A percentile compares a stretch with the other conserved stretches of the same genome.
Evolutionary conservation across 35 echinoderm and acorn worm species (phyloP).

Genomic region (Hemicentrotus pulcherrimus): DNA sequence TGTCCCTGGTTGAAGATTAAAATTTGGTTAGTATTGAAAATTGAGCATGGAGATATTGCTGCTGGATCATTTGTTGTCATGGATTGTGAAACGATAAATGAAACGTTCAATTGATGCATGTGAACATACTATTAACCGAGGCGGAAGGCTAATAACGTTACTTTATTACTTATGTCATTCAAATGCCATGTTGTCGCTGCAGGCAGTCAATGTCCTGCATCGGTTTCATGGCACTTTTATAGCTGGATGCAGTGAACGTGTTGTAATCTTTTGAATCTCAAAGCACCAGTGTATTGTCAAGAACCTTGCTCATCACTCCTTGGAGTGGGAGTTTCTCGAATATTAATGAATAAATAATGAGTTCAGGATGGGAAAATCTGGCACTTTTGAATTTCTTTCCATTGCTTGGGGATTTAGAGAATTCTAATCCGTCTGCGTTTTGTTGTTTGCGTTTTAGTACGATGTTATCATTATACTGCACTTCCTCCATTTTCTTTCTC

Average conservation of each 20-base stretch:
- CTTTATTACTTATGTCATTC: neutral
- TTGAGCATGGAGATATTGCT: too few relatives aligned
- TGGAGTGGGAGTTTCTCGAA: neutral
- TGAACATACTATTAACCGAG: neutral
- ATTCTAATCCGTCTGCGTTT: too few relatives aligned
- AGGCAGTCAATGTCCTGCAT: neutral
- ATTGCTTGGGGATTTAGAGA: neutral
- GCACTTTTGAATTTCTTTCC: neutral
- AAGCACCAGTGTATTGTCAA: neutral
- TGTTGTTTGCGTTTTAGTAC: neutral
- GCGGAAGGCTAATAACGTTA: neutral
- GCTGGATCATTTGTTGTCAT: too few relatives aligned
- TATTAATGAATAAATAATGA: neutral
- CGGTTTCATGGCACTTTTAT: neutral
- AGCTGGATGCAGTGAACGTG: neutral
- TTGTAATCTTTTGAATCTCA: neutral
- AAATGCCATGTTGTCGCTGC: neutral
- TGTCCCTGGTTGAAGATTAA: too few relatives aligned
- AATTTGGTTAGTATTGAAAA: too few relatives aligned
- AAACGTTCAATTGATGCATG: neutral
- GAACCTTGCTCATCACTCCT: neutral
- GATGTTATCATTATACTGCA: neutral
- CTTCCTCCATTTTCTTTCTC: neutral
- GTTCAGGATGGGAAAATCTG: neutral
- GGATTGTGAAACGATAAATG: neutral